Conservation (phyloP, 2,888 invertebrate genomes). For the Mesorhabditis belari region DNA sequence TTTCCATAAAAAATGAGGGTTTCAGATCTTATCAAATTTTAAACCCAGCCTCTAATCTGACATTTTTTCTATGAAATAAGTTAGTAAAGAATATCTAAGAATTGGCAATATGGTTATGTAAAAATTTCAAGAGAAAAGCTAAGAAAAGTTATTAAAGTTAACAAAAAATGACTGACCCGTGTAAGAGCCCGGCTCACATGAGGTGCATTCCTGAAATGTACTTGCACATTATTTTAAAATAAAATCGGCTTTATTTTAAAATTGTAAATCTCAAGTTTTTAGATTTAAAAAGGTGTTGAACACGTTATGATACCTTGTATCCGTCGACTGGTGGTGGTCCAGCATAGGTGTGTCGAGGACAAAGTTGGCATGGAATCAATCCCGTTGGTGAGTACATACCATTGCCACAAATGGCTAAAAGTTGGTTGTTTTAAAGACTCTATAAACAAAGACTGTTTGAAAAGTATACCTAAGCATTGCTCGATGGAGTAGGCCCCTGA, state of each 20-base stretch:
- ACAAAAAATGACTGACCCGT: too few species aligned
- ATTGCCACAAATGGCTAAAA: slow-evolving; percentile 76
- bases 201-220: slow-evolving; percentile 64
- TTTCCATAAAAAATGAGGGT: too few species aligned
- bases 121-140: too few species aligned
- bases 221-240: too few species aligned
- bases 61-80: too few species aligned
- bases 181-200: slow-evolving; percentile 63
- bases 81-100: too few species aligned
- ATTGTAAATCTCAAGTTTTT: background rate
- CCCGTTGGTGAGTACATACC: slow-evolving; percentile 92
- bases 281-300: background rate
- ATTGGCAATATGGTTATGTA: too few species aligned
- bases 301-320: background rate
- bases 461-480: slow-evolving; percentile 34
- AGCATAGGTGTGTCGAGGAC: slow-evolving; percentile 78
- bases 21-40: too few species aligned
- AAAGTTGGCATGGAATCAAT: slow-evolving; percentile 85
- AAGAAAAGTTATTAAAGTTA: too few species aligned
- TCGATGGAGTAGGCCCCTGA: slow-evolving; percentile 66
- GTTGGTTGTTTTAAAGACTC: background rate
- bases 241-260: too few species aligned
- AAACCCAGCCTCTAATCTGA: too few species aligned
- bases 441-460: background rate
- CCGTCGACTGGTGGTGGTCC: slow-evolving; percentile 43